Percentiles rank a stretch among this genome's conserved stretches.
Conservation (phyloP, 30 jellyfish, hydroid and myxozoan genomes). For the Aurelia sp. region DNA sequence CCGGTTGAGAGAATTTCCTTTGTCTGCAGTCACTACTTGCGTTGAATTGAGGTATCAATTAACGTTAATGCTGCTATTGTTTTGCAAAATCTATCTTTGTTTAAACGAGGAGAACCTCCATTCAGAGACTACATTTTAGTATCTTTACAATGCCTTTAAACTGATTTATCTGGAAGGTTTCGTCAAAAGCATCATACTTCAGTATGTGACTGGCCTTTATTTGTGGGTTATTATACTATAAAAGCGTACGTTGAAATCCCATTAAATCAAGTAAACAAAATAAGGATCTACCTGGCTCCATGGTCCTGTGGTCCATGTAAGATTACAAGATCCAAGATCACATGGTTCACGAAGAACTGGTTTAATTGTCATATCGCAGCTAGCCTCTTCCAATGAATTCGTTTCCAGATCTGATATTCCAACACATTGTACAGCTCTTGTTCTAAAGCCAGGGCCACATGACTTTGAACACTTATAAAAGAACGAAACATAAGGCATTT, state of each 20-base stretch:
- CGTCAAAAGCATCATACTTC: too few relatives aligned
- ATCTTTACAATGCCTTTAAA: too few relatives aligned
- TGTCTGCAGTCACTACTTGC: too few relatives aligned
- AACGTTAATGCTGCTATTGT: too few relatives aligned
- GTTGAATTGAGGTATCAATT: too few relatives aligned
- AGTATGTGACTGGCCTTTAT: background rate
- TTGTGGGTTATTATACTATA: background rate
- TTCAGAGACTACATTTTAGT: too few relatives aligned
- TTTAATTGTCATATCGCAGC: slow-evolving; percentile 65
- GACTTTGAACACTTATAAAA: slow-evolving; percentile 79
- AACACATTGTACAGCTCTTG: slow-evolving; percentile 62
- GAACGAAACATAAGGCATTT: background rate
- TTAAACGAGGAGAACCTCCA: too few relatives aligned
- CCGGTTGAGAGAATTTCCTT: too few relatives aligned
- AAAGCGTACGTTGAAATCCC: background rate
- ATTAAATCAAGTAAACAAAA: background rate
- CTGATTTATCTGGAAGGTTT: too few relatives aligned
- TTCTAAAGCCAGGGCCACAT: slow-evolving; percentile 85
- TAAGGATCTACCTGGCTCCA: slow-evolving; percentile 82
- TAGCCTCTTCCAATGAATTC: slow-evolving; percentile 63
- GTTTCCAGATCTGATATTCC: slow-evolving; percentile 25
- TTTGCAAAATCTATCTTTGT: too few relatives aligned
- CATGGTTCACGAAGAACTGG: slow-evolving; percentile 73
- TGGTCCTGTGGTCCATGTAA: slow-evolving; percentile 70
- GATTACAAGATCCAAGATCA: slow-evolving; percentile 85